Evolutionary conservation across 2,888 invertebrate genomes (phyloP), one percentile per base, ranked within the genome.

Genomic region (Adelognathus sp.): DNA sequence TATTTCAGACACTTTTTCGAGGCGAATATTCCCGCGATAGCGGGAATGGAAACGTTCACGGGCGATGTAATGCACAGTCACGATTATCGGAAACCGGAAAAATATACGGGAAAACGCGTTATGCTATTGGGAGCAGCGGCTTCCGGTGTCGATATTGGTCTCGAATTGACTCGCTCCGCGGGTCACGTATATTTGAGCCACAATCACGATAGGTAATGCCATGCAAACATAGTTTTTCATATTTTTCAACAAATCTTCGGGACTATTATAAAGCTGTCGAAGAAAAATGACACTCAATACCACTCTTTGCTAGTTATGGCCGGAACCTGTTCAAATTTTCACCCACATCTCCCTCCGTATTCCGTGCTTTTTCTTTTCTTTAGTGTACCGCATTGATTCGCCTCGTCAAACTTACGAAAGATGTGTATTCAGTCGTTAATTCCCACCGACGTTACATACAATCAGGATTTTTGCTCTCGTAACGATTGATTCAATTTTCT

Each of bases 61-160:
- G 96, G 96, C 1, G 91, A 92, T 67, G 88, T 94, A 61, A 91
- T 95, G 14, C 97, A 97, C 91, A 96, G 96, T 82, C 96, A 96
- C 86, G 93, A 95, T 83, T 97, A 96, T 89, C 93, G 96, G 85
- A 93, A 92, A 4, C 94, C 96, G 0, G 94, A 94, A 54, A 86
- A 88, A 0, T 96, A 93, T 89, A 87, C 88, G 11, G 93, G 93
- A 27, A 93, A 94, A 61, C 92, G 90, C 1, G 95, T 96, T 0
- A 92, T 96, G 0, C 88, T 96, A 0, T 91, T 97, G 0, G 97
- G 97, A 1, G 95, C 95, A 0, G 95, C 95, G 0, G 93, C 95
- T 7, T 96, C 96, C 0, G 97, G 96, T 0, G 89, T 95, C 33
- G 97, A 97, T 86, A 94, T 97, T 36, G 93, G 94, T 1, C 91